Evolutionary conservation across 2,888 invertebrate genomes (phyloP).

Genomic region (Cryptus viduatorius): DNA sequence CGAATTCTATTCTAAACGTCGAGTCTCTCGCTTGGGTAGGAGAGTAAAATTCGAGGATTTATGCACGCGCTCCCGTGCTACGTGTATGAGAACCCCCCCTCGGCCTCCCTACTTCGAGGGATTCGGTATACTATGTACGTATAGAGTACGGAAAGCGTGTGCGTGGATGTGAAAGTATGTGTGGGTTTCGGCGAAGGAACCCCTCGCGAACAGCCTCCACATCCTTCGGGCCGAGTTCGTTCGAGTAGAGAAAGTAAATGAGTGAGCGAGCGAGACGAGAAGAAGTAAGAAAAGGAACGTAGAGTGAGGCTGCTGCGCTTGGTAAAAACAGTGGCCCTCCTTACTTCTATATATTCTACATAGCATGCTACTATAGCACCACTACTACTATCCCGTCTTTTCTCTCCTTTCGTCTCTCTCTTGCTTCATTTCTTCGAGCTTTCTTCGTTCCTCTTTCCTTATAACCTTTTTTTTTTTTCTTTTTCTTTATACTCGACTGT

Average conservation of each 20-base stretch:
- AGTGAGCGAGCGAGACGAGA: conserved; percentile 75
- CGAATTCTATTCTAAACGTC: conserved; percentile 42
- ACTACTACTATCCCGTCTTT: conserved; percentile 65
- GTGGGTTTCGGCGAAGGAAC: conserved; percentile 47
- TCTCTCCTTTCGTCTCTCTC: conserved; percentile 30
- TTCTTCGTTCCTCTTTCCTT: conserved; percentile 18
- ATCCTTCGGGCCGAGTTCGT: conserved; percentile 65
- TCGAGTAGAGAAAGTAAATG: conserved; percentile 79
- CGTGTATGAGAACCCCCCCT: conserved; percentile 43
- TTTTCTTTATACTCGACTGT: conserved; percentile 35
- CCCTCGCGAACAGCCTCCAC: conserved; percentile 37
- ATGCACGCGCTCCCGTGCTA: conserved; percentile 47
- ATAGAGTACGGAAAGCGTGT: conserved; percentile 50
- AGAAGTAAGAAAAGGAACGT: conserved; percentile 34
- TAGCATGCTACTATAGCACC: conserved; percentile 59
- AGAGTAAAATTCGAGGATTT: conserved; percentile 60
- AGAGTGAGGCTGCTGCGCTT: conserved; percentile 63
- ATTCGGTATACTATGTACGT: conserved; percentile 43
- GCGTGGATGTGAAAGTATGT: conserved; percentile 30
- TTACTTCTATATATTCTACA: conserved; percentile 65
- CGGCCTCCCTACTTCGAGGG: conserved; percentile 39
- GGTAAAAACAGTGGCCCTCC: conserved; percentile 80
- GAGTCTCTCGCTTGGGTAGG: neutral
- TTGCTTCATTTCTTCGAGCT: conserved; percentile 19
- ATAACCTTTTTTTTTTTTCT: conserved; percentile 4